Evolutionary conservation across 2,113 vertebrate species (phyloP).

Genomic region (Plestiodon gilberti): DNA sequence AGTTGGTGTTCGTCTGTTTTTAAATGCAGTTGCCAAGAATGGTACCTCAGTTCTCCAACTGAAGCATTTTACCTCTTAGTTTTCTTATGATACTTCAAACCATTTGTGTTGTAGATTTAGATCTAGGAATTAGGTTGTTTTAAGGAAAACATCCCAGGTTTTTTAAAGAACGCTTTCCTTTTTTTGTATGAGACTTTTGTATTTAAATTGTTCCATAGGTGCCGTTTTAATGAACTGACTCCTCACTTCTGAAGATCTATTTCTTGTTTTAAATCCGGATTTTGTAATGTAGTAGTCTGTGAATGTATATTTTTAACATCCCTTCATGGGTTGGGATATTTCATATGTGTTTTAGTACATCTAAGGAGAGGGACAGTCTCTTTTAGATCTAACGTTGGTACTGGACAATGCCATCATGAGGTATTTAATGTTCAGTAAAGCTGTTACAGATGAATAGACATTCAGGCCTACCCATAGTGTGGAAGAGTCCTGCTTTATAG

Average conservation of each 20-base stretch:
- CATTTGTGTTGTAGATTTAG: conserved; percentile 66
- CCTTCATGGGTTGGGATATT: conserved; percentile 43
- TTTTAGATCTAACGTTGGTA: not conserved
- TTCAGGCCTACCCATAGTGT: conserved; percentile 34
- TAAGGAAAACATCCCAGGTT: conserved; percentile 59
- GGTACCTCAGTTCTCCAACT: conserved; percentile 74
- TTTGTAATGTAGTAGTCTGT: conserved; percentile 46
- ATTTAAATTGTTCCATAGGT: conserved; percentile 73
- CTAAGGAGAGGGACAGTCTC: conserved; percentile 2
- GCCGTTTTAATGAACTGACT: conserved; percentile 69
- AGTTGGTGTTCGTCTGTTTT: conserved; percentile 68
- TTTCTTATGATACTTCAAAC: conserved; percentile 63
- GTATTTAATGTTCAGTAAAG: conserved; percentile 44
- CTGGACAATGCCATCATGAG: not conserved
- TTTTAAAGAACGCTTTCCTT: conserved; percentile 20
- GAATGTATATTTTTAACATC: conserved; percentile 61
- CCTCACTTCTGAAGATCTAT: conserved; percentile 67
- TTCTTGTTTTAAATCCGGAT: conserved; percentile 68
- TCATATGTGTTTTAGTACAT: conserved; percentile 47
- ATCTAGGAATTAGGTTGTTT: conserved; percentile 65
- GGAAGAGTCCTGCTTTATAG: conserved; percentile 28
- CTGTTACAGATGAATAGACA: not conserved
- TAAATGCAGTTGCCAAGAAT: conserved; percentile 67
- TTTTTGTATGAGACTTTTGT: conserved; percentile 77
- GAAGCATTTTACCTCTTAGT: conserved; percentile 69